These are phyloP conservation scores for Calameuta idolon DNA, from an alignment of 2,888 invertebrate species.

Conservation along the genomic window DNA sequence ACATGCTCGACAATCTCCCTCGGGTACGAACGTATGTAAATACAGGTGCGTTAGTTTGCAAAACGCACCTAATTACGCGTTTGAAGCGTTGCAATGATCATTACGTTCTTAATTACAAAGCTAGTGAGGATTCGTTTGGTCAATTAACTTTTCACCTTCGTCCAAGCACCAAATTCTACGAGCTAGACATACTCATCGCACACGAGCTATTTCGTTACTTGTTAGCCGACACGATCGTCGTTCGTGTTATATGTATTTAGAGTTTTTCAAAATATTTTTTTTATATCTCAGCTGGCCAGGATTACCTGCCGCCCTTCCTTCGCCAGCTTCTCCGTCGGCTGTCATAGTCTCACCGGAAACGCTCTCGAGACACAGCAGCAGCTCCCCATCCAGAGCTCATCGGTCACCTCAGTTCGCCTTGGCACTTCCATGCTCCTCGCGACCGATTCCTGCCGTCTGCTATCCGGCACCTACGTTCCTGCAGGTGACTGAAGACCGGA, in stretches of 20 bases:
- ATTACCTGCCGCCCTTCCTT: conserved; percentile 73
- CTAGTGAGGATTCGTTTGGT: neutral
- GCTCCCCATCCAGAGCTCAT: conserved; percentile 70
- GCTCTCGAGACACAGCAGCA: conserved; percentile 77
- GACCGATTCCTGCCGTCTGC: conserved; percentile 72
- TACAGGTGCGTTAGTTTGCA: neutral
- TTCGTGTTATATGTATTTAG: neutral
- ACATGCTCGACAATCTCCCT: neutral
- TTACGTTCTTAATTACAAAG: neutral
- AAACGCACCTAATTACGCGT: neutral
- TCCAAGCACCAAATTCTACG: neutral
- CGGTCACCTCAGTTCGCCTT: conserved; percentile 58
- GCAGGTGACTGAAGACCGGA: conserved; percentile 68
- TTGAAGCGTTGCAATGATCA: neutral
- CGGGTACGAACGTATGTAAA: neutral
- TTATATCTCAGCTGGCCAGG: conserved; percentile 62
- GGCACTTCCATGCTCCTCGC: conserved; percentile 69
- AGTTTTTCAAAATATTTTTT: neutral
- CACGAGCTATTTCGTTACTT: too few relatives aligned
- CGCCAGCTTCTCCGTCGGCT: conserved; percentile 80
- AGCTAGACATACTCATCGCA: neutral
- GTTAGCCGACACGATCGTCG: too few relatives aligned
- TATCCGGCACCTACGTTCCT: conserved; percentile 70
- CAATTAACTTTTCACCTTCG: neutral
- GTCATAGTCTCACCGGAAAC: conserved; percentile 82